phyloP scores from a whole-genome alignment of 2,888 invertebrate genomes.

The Habrosyne pyritoides region DNA sequence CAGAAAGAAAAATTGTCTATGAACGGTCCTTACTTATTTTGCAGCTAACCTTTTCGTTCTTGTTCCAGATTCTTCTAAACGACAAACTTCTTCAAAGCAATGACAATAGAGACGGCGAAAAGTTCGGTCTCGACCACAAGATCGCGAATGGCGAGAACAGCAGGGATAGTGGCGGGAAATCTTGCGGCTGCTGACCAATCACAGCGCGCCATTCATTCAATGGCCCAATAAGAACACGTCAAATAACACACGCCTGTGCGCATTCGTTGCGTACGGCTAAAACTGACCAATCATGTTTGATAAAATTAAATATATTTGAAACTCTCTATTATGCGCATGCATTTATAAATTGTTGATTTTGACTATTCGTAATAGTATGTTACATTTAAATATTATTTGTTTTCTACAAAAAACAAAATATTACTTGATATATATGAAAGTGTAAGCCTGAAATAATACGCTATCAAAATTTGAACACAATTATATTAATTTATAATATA shows the following conservation, averaged over 20 bases:
- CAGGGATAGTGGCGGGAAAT: constrained; percentile 71
- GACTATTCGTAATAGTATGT: neutral
- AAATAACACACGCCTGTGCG: constrained; percentile 20
- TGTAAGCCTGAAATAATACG: neutral
- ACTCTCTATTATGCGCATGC: constrained; percentile 18
- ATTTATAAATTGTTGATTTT: neutral
- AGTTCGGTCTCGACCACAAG: constrained; percentile 86
- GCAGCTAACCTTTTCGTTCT: constrained; percentile 19
- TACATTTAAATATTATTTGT: neutral
- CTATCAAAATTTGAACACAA: neutral
- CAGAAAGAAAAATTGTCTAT: too few species aligned
- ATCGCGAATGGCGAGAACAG: constrained; percentile 77
- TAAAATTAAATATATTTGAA: constrained; percentile 14
- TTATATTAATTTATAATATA: neutral
- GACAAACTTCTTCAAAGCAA: constrained; percentile 89
- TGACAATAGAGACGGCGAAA: constrained; percentile 87
- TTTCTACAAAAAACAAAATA: neutral
- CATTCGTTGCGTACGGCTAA: constrained; percentile 11
- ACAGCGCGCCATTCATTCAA: constrained; percentile 28
- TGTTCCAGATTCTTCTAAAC: constrained; percentile 88
- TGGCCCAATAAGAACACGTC: constrained; percentile 39
- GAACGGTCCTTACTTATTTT: too few species aligned
- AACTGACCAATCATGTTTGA: constrained; percentile 29
- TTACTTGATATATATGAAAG: neutral
- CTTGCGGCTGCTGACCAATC: constrained; percentile 85